A percentile compares a stretch with the other conserved stretches of the same genome.
Evolutionary conservation across 2,888 invertebrate genomes (phyloP).

Genomic region (Chirona hameri): DNA sequence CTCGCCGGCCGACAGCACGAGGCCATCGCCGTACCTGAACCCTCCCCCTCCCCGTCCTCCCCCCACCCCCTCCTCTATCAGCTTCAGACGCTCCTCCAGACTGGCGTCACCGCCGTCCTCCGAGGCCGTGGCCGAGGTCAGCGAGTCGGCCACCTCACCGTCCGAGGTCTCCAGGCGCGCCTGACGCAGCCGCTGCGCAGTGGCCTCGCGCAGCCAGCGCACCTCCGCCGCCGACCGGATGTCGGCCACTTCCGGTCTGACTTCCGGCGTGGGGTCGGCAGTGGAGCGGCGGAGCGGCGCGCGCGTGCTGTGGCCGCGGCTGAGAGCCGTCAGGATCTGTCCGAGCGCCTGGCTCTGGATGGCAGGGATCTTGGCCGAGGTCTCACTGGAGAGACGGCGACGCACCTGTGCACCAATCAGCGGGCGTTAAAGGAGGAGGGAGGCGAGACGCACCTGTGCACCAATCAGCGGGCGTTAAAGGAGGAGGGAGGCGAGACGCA

Average conservation of each 20-base stretch:
- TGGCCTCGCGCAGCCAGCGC: neutral
- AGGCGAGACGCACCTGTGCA: too few species aligned
- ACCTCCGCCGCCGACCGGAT: neutral
- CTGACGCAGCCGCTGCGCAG: neutral
- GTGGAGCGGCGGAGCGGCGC: neutral
- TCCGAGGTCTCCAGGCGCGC: neutral
- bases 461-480: too few species aligned
- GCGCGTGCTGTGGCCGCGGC: conserved; percentile 2
- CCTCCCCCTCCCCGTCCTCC: neutral
- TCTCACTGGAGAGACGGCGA: neutral
- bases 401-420: too few species aligned
- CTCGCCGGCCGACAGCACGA: neutral
- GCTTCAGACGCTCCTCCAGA: neutral
- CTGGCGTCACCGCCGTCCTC: conserved; percentile 1
- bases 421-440: too few species aligned
- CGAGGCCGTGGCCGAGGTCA: neutral
- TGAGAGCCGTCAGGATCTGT: conserved; percentile 2
- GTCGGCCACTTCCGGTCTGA: neutral
- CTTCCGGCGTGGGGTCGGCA: neutral
- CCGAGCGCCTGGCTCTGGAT: neutral
- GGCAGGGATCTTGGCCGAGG: neutral
- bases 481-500: too few species aligned
- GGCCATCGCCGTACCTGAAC: neutral
- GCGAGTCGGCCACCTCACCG: conserved; percentile 14
- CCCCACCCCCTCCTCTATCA: neutral